Conservation (phyloP, 2,113 vertebrate genomes). For the Dendrocopos noguchii region DNA sequence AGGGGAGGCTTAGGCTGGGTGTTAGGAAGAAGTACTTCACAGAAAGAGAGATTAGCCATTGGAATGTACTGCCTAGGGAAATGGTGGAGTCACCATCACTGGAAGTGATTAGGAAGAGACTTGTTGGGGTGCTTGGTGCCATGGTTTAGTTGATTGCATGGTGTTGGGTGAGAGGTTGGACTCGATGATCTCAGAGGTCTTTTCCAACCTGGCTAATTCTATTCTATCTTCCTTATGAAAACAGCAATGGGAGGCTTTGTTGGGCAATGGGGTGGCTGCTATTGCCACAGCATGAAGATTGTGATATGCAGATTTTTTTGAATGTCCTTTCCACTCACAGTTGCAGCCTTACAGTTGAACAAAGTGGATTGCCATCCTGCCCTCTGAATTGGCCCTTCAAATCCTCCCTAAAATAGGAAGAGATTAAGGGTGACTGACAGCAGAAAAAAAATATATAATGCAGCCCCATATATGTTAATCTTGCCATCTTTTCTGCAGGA, state of each 20-base stretch:
- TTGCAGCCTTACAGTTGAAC: constrained; percentile 21
- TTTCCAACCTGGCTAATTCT: no score
- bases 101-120: no score
- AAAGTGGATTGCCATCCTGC: constrained; percentile 21
- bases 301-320: constrained; percentile 17
- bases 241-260: background rate
- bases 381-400: constrained; percentile 39
- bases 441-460: constrained; percentile 22
- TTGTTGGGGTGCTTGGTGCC: no score
- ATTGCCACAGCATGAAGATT: background rate
- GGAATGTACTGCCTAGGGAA: no score
- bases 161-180: no score
- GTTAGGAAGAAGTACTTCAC: no score
- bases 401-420: constrained; percentile 43
- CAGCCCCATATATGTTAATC: constrained; percentile 52
- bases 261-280: background rate
- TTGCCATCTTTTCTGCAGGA: constrained; percentile 46
- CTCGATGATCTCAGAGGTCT: no score
- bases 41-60: no score
- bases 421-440: constrained; percentile 57
- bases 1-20: no score
- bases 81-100: no score
- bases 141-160: no score
- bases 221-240: background rate
- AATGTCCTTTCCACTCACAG: constrained; percentile 5